Percentiles rank a stretch among this genome's conserved stretches.
These are phyloP conservation scores for Chymomyza caudatula DNA, from an alignment of 2,888 invertebrate genomes.

Conservation along the genomic window DNA sequence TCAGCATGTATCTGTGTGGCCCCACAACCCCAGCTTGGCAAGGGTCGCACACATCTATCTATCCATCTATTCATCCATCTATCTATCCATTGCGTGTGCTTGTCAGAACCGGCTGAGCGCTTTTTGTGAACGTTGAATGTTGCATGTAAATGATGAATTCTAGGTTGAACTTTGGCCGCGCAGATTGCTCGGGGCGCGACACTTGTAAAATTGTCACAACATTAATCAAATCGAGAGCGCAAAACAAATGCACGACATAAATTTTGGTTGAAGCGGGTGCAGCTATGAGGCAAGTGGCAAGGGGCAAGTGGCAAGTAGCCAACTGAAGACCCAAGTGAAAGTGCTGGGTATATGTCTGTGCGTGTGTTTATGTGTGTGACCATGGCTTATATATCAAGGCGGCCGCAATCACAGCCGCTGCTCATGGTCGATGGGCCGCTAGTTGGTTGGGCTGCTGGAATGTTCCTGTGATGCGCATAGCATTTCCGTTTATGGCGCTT, in stretches of 20 bases:
- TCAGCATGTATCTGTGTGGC: neutral
- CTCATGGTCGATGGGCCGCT: neutral
- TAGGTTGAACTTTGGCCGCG: constrained; percentile 44
- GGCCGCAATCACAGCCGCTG: constrained; percentile 7
- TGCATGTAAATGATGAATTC: constrained; percentile 43
- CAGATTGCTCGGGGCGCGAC: constrained; percentile 46
- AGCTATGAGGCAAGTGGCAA: constrained; percentile 9
- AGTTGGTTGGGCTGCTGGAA: constrained; percentile 6
- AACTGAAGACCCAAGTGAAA: constrained; percentile 24
- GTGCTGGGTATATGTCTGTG: constrained; percentile 27
- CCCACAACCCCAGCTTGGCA: neutral
- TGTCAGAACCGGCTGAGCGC: neutral
- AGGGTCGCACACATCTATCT: neutral
- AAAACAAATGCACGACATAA: constrained; percentile 60
- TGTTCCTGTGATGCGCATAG: neutral
- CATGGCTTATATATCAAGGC: constrained; percentile 24
- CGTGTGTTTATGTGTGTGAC: neutral
- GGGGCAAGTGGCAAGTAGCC: neutral
- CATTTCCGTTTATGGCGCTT: constrained; percentile 15
- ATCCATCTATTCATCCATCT: neutral
- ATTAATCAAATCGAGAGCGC: constrained; percentile 61
- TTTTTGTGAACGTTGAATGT: neutral
- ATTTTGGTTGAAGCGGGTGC: constrained; percentile 41
- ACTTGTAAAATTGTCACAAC: constrained; percentile 64
- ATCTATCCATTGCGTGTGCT: neutral